Percentiles rank a stretch among this genome's conserved stretches.
These are phyloP conservation scores for Contarinia nasturtii DNA, from an alignment of 1,140 invertebrate genomes.

Conservation along the genomic window DNA sequence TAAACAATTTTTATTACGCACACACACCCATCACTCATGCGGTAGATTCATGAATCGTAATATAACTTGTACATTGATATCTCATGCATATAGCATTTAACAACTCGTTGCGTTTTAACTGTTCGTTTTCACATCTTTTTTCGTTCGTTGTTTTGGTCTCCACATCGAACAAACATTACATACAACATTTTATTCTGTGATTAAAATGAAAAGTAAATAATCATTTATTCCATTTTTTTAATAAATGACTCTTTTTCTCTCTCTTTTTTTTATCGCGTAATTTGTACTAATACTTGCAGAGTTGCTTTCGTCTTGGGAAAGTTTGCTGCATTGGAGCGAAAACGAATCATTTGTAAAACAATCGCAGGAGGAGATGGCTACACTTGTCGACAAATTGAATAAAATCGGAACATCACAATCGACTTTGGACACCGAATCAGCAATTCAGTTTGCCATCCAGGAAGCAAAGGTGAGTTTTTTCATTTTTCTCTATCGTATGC, in stretches of 20 bases:
- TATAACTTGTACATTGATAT: no score
- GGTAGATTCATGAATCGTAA: no score
- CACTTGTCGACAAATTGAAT: slow-evolving; percentile 14
- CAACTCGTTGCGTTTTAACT: no score
- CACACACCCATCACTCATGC: no score
- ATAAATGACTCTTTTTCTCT: background rate
- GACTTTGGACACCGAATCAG: slow-evolving; percentile 20
- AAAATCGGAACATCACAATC: slow-evolving; percentile 13
- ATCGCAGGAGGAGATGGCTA: slow-evolving; percentile 21
- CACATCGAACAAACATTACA: background rate
- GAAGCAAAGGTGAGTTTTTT: slow-evolving; percentile 15
- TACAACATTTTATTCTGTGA: background rate
- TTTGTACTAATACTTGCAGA: slow-evolving; percentile 10
- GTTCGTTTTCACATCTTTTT: no score
- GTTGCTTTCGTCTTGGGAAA: slow-evolving; percentile 20
- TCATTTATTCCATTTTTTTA: background rate
- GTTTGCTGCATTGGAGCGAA: slow-evolving; percentile 22
- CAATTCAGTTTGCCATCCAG: slow-evolving; percentile 21
- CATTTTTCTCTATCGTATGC: no score
- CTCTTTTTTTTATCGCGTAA: slow-evolving; percentile 1
- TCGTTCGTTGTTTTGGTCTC: no score
- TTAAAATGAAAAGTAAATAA: background rate
- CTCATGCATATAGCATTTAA: no score
- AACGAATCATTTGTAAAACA: slow-evolving; percentile 20
- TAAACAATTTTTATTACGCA: no score